A percentile compares a stretch with the other conserved stretches of the same genome.
phyloP scores from a whole-genome alignment of 2,113 vertebrate genomes.

The Grammomys dolichurus region DNA sequence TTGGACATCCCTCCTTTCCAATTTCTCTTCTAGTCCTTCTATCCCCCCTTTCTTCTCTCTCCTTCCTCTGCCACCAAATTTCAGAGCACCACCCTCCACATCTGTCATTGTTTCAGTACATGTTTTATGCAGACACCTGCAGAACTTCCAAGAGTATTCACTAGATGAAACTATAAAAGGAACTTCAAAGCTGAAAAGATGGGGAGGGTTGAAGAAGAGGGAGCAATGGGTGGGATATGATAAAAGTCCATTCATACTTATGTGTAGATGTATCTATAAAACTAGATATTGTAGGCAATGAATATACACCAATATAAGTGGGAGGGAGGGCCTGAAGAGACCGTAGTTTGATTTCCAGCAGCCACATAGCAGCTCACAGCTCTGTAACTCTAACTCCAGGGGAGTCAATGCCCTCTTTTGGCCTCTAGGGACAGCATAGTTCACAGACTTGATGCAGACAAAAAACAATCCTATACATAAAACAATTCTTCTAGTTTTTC shows the following conservation, averaged over 20 bases:
- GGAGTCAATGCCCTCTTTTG: not conserved
- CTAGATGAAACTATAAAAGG: not conserved
- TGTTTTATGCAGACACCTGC: not conserved
- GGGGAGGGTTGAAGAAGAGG: not conserved
- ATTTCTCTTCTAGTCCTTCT: not conserved
- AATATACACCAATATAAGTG: not conserved
- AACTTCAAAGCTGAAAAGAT: not conserved
- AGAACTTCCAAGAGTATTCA: conserved; percentile 4
- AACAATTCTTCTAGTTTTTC: not conserved
- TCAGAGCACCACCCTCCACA: not conserved
- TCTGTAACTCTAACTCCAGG: not conserved
- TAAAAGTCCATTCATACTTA: not conserved
- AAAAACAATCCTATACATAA: not conserved
- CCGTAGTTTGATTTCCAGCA: not conserved
- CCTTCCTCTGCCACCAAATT: not conserved
- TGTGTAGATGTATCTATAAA: not conserved
- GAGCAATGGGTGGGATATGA: no score
- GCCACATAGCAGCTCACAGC: not conserved
- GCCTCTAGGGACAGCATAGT: not conserved
- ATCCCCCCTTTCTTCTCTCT: not conserved
- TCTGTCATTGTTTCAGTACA: not conserved
- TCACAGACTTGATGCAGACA: not conserved
- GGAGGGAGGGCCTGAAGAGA: not conserved
- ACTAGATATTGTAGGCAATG: not conserved
- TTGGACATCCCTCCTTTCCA: not conserved